Base-by-base conservation (phyloP, 2,888 invertebrate species). In the Microplitis manilae region DNA sequence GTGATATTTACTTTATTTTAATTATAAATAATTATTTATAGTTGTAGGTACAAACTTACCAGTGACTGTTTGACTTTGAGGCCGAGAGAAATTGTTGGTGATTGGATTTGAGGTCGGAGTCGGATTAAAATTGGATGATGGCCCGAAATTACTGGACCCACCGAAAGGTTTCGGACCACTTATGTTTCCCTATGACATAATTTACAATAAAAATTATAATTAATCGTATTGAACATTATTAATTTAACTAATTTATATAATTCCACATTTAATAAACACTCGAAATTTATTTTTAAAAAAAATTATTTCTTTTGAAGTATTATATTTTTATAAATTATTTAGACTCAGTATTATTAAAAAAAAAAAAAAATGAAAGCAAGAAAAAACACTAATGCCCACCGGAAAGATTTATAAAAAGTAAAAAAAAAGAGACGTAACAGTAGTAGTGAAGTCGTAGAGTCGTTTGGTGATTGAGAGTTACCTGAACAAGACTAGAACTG, bases 401-500 rank as follows among this genome's bases (percentile, higher is more conserved):
- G 40, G 70, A 77, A 38, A 50, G 13, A 50, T 50, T 30, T 30
- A 50, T 61, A 79, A 79, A 50, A 83, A 40, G 50, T 50, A 50
- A 73, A 59, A 40, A 71, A 77, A 76, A 76, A 61, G 73, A 20
- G 69, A 62, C 17, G 59, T 64, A 60, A 15, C 62, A 72, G 64
- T 65, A 60, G 75, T 73, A 65, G 69, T 77, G 68, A 77, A 62
- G 79, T 76, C 69, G 62, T 77, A 75, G 41, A 61, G 80, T 80
- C 80, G 83, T 84, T 50, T 83, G 82, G 84, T 82, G 39, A 38
- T n/a, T 20, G 68, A 84, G 84, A 84, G 86, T 89, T 89, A 89
- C 88, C 88, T 89, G 89, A 83, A 89, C 88, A 87, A 87, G 85
- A 82, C 87, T 88, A 81, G 86, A 86, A 86, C 83, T 86, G 83